Evolutionary conservation across 2,797 vertebrate species (phyloP), one percentile per base, ranked within the genome.

Genomic region (Onychomys arenicola): DNA sequence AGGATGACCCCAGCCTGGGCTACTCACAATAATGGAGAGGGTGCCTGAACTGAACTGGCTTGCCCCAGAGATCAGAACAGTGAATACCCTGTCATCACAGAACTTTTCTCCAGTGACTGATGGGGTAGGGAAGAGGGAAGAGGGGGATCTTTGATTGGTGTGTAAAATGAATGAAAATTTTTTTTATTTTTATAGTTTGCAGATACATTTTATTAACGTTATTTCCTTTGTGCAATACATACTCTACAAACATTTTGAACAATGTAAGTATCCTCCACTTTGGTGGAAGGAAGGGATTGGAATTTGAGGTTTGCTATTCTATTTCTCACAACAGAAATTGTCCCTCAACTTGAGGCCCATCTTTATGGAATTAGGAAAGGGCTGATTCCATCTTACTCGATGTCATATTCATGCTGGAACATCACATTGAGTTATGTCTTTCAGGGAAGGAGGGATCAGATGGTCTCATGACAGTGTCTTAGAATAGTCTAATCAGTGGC

Each of bases 161-260:
- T 52, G 49, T 52, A 52, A 52, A 52, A 52, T 13, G 49, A 49
- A 52, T 52, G 3, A 49, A n/a, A n/a, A n/a, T n/a, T n/a, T n/a
- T n/a, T n/a, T n/a, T n/a, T n/a, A n/a, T n/a, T n/a, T n/a, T n/a
- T 27, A 37, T 81, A 94, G 82, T 89, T 93, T 75, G 92, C 65
- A 17, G 34, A 73, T 95, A 34, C 6, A 29, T 84, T 78, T 83
- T 90, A 73, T 61, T 89, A 61, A 82, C 2, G 0, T 4, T 19
- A 8, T 83, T 71, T 76, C 95, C 86, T 85, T 93, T 86, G 78
- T 82, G 25, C 61, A 63, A 89, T 93, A 89, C 5, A 27, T 2
- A 78, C 23, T 0, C 40, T 77, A 69, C 8, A 37, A 40, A 46
- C 73, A 12, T 88, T 94, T 92, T 87, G 6, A 76, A 17, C 90